A percentile compares a stretch with the other conserved stretches of the same genome.
Conservation (phyloP, 2,797 vertebrate genomes). For the Mycteria americana region DNA sequence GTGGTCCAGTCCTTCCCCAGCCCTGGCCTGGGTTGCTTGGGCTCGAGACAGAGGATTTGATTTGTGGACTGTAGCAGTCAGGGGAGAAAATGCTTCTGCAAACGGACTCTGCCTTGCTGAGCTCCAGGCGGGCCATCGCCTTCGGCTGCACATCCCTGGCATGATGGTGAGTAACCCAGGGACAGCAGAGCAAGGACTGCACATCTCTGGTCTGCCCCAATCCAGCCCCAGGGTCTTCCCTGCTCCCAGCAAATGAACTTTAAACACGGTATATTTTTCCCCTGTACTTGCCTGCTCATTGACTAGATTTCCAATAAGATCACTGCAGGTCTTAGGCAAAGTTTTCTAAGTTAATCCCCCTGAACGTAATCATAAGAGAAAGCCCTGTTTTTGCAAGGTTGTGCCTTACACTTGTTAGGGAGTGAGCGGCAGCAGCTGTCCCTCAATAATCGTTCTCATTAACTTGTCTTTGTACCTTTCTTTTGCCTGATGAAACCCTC, state of each 20-base stretch:
- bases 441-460: constrained; percentile 44
- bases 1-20: not conserved
- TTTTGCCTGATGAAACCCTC: constrained; percentile 3
- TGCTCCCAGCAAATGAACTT: not conserved
- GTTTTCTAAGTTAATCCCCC: constrained; percentile 7
- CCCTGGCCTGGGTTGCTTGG: not conserved
- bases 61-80: not conserved
- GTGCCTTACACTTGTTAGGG: not conserved
- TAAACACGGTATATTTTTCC: not conserved
- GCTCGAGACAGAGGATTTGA: not conserved
- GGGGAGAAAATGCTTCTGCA: not conserved
- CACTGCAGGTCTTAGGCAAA: not conserved
- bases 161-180: not conserved
- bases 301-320: not conserved
- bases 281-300: not conserved
- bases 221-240: not conserved
- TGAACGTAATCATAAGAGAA: constrained; percentile 3
- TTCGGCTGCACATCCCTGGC: not conserved
- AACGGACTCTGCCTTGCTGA: not conserved
- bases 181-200: not conserved
- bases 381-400: not conserved
- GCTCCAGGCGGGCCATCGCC: not conserved
- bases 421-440: constrained; percentile 22
- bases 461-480: constrained; percentile 22
- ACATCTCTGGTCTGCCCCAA: not conserved